Evolutionary conservation across 1,140 invertebrate species (phyloP).

Genomic region (Ridgeia piscesae): DNA sequence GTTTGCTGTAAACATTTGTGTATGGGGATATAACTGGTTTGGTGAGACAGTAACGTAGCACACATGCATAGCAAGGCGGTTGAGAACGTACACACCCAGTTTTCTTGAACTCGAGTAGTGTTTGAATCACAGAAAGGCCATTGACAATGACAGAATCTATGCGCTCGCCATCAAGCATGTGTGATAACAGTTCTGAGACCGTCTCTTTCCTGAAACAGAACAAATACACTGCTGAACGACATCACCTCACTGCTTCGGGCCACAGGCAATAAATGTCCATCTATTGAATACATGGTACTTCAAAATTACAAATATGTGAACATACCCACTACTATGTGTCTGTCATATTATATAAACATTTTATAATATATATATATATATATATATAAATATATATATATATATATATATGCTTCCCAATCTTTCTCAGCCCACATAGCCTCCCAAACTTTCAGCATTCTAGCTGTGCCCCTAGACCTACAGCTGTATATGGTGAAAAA

Average conservation of each 20-base stretch:
- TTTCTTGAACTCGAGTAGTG: constrained; percentile 66
- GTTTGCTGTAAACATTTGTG: too few species aligned
- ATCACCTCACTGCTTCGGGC: not conserved
- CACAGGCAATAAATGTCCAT: not conserved
- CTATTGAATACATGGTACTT: not conserved
- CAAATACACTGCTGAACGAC: not conserved
- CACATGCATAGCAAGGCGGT: constrained; percentile 26
- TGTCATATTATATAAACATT: too few species aligned
- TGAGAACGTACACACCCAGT: constrained; percentile 52
- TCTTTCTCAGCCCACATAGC: too few species aligned
- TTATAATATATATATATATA: too few species aligned
- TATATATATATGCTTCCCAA: too few species aligned
- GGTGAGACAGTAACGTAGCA: not conserved
- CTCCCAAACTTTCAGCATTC: too few species aligned
- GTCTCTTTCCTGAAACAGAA: constrained; percentile 66
- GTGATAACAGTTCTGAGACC: constrained; percentile 68
- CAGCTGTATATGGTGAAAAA: too few species aligned
- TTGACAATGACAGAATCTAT: constrained; percentile 75
- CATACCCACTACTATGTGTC: not conserved
- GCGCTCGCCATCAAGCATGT: constrained; percentile 70
- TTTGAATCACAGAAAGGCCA: constrained; percentile 77
- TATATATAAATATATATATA: too few species aligned
- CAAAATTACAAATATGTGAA: not conserved
- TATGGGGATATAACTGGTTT: too few species aligned
- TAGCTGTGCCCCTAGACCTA: too few species aligned